Evolutionary conservation across 2,113 vertebrate genomes (phyloP), one percentile per base, ranked within the genome.

Genomic region (Myiozetetes cayanensis): DNA sequence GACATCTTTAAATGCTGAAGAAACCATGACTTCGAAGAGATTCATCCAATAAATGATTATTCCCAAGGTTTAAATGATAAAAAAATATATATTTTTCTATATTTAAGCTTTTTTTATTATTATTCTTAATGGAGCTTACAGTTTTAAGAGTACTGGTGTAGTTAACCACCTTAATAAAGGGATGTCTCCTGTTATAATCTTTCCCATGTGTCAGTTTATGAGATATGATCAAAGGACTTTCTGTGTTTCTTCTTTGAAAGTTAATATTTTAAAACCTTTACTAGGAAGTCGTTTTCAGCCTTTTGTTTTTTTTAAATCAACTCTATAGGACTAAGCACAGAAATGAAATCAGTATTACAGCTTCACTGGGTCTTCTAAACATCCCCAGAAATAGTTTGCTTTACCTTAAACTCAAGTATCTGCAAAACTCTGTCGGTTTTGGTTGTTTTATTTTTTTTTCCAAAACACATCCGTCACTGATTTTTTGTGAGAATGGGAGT

Each of bases 371-470:
- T 76, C 33, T 68, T 84, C 8, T 73, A 61, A 78, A 33, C 5
- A 15, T 7, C 2, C 2, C 7, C 11, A 28, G 24, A 59, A 35
- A 35, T 31, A 10, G 2, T 4, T 68, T 8, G 8, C 39, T 68
- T 71, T 21, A 14, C 22, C 7, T 66, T 66, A 9, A 71, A 31
- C 6, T 59, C 78, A 9, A 3, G 4, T 30, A 49, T 7, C 3
- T n/a, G 4, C 1, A 2, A 7, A 50, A 3, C 6, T 2, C 4
- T 17, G 4, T 20, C 0, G 33, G 41, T 66, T 58, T 35, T 22
- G 43, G 41, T 43, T 44, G 16, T 44, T 44, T 44, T 44, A 17
- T 58, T 58, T 24, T 50, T 5, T 43, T 87, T 61, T 18, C 6
- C 37, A 74, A 68, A 66, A 3, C 8, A 46, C 2, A 46, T 18